Conservation (phyloP, 2,888 invertebrate genomes). For the Neoitamus cyanurus region DNA sequence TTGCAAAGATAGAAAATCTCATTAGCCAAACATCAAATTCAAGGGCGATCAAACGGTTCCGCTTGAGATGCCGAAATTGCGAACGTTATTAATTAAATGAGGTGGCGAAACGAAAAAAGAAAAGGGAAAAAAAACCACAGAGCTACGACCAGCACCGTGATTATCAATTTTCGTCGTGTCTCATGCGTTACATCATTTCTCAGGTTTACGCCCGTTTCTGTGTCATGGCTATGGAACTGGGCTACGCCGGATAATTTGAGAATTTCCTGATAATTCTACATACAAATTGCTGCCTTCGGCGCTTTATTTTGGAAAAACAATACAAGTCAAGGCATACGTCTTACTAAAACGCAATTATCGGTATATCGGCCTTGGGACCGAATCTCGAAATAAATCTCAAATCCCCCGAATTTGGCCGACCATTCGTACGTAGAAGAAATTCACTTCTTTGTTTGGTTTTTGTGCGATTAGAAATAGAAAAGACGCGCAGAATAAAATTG, state of each 20-base stretch:
- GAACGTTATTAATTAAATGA: slow-evolving; percentile 10
- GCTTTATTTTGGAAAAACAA: not conserved
- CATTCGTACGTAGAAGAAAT: not conserved
- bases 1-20: not conserved
- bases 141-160: not conserved
- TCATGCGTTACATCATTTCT: slow-evolving; percentile 12
- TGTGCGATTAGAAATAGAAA: not conserved
- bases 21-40: slow-evolving; percentile 24
- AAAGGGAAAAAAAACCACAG: not conserved
- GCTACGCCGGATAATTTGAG: not conserved
- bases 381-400: not conserved
- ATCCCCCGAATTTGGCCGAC: not conserved
- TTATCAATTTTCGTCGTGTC: slow-evolving; percentile 25
- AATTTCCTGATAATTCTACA: slow-evolving; percentile 8
- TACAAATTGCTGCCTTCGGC: not conserved
- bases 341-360: not conserved
- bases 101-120: not conserved
- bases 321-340: not conserved
- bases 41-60: not conserved
- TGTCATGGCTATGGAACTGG: not conserved
- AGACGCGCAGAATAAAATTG: not conserved
- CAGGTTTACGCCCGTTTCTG: slow-evolving; percentile 15
- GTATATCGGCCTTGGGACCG: not conserved
- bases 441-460: not conserved
- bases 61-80: slow-evolving; percentile 24